These are phyloP conservation scores for Machimus atricapillus DNA, from an alignment of 2,888 invertebrate species.

Conservation along the genomic window DNA sequence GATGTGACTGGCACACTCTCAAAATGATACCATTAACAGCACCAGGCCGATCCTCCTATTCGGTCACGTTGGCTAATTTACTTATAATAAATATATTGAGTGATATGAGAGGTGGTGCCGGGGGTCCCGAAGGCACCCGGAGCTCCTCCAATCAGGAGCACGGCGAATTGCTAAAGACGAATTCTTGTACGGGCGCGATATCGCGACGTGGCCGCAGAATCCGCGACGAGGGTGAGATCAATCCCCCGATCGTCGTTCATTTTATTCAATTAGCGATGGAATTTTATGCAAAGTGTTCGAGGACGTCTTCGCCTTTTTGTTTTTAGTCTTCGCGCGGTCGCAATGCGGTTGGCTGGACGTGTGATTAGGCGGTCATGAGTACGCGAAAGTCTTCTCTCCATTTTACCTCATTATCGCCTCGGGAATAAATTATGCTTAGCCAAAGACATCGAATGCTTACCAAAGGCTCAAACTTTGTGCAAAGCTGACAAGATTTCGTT, in stretches of 20 bases:
- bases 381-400: slow-evolving; percentile 42
- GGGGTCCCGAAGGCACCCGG: background rate
- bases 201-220: background rate
- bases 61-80: slow-evolving; percentile 48
- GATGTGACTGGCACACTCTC: slow-evolving; percentile 37
- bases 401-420: slow-evolving; percentile 63
- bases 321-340: background rate
- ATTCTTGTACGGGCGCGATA: slow-evolving; percentile 35
- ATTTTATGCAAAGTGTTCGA: slow-evolving; percentile 52
- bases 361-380: slow-evolving; percentile 35
- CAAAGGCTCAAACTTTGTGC: slow-evolving; percentile 31
- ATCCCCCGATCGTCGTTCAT: slow-evolving; percentile 50
- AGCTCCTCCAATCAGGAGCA: slow-evolving; percentile 5
- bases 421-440: slow-evolving; percentile 60
- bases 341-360: slow-evolving; percentile 8
- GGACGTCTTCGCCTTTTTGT: background rate
- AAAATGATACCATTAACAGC: slow-evolving; percentile 12
- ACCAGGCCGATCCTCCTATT: background rate
- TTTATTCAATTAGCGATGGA: slow-evolving; percentile 54
- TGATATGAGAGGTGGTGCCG: slow-evolving; percentile 49
- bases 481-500: slow-evolving; percentile 20
- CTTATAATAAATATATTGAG: slow-evolving; percentile 51
- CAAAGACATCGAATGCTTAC: slow-evolving; percentile 35
- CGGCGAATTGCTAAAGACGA: slow-evolving; percentile 35
- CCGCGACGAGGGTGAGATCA: slow-evolving; percentile 41